Base-by-base conservation (phyloP, 2,888 invertebrate genomes). In the Ophion slaviceki region DNA sequence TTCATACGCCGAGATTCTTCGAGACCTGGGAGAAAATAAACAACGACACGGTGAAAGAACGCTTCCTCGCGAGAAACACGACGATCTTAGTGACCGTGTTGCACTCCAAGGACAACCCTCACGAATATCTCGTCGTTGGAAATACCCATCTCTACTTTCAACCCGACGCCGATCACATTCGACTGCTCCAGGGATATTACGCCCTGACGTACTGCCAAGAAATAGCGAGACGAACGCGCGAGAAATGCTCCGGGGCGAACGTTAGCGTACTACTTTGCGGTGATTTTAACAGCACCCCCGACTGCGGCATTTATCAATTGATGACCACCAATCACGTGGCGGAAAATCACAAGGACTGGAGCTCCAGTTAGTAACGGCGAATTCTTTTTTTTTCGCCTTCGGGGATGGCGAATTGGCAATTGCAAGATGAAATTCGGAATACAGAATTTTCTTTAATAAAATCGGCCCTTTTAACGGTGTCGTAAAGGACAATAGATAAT, bases 71-170 rank as follows among this genome's bases (percentile, higher is more conserved):
- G 72, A 95, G 96, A 88, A 95, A 96, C 57, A 97, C 97, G n/a
- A 96, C 96, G 7, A 92, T 91, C n/a, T 90, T 95, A 94, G 88
- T 95, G 20, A 94, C 95, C 47, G 92, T 95, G 80, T 93, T 97
- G 47, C 94, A 95, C 89, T 95, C 96, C 2, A 92, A 94, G 86
- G 96, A 95, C 17, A 95, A 95, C 82, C 94, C 94, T 2, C 94
- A 94, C 82, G 95, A 96, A 89, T 94, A 96, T 80, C 90, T 97
- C 57, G 92, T 97, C 59, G 94, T 97, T 87, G 98, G 97, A 20
- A 99, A 98, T 92, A 98, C 98, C 1, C 99, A 99, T 95, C 95
- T 99, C 71, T 99, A 98, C 94, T 99, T 98, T 91, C 98, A 98
- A 93, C 98, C 98, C 0, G 96, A 97, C 93, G 97, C 99, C 7